Evolutionary conservation across 2,113 vertebrate genomes (phyloP), one percentile per base, ranked within the genome.

Genomic region (Hippoglossus stenolepis): DNA sequence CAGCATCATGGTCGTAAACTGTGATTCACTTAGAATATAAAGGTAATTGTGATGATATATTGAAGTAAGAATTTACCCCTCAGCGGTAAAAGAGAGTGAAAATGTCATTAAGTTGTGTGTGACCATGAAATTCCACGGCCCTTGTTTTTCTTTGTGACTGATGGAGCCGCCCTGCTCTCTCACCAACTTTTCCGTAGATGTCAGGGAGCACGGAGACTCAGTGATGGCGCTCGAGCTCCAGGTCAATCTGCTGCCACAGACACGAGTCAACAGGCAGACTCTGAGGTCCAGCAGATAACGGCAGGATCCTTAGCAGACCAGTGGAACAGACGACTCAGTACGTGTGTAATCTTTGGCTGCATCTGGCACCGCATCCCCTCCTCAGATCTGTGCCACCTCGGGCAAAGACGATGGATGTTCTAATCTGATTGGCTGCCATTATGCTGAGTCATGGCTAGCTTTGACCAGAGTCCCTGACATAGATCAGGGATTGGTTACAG

Each of bases 401-500:
- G 51, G 20, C 18, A 21, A n/a, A 9, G 20, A n/a, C 2, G 51
- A 54, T 21, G 8, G 51, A n/a, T 10, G 51, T 1, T 54, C n/a
- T 21, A 53, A 53, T n/a, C 51, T n/a, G 51, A 53, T 53, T n/a
- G 51, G 51, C 51, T 53, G 17, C 7, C 51, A 53, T 53, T 23
- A 12, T 53, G 54, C 54, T 56, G 21, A 56, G 54, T 56, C 54
- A 56, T 24, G n/a, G 54, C 47, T 49, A 49, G 14, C 14, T 58
- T 65, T 43, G 70, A 58, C 68, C 24, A 5, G 21, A 70, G 31
- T 67, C 54, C 43, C 45, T 60, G 63, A 74, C 45, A 24, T 66
- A 79, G 79, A 72, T 85, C 82, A 83, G 45, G 24, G 60, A 49
- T 51, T 74, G 62, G 65, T 77, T 56, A 49, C 2, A 17, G 64